Conservation (phyloP, 2,797 vertebrate species). For the Echiichthys vipera region DNA sequence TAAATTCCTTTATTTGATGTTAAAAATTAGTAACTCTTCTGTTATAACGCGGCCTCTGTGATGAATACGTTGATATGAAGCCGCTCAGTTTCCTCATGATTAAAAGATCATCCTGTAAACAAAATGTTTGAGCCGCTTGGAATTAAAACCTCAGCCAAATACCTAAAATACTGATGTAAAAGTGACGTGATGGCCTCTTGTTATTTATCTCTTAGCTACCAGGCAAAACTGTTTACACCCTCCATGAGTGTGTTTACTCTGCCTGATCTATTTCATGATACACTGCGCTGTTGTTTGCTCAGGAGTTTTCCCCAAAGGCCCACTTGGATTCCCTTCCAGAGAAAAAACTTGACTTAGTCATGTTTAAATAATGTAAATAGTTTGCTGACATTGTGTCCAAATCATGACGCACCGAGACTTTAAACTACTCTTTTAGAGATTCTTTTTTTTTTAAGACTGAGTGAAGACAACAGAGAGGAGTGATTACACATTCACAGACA, state of each 20-base stretch:
- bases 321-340: constrained; percentile 17
- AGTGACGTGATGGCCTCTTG: background rate
- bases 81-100: background rate
- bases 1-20: background rate
- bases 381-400: constrained; percentile 13
- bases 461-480: background rate
- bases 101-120: background rate
- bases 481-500: background rate
- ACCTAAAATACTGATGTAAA: background rate
- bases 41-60: background rate
- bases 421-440: background rate
- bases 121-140: background rate
- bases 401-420: constrained; percentile 6
- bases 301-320: constrained; percentile 28
- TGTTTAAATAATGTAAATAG: constrained; percentile 26
- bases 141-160: background rate
- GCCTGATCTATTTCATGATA: constrained; percentile 14
- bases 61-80: background rate
- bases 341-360: constrained; percentile 16
- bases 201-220: constrained; percentile 26
- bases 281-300: constrained; percentile 23
- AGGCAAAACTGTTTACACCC: constrained; percentile 36
- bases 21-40: background rate
- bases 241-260: constrained; percentile 42
- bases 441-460: background rate